Percentiles rank a stretch among this genome's conserved stretches.
Evolutionary conservation across 2,888 invertebrate genomes (phyloP).

Genomic region (Cheilosia variabilis): DNA sequence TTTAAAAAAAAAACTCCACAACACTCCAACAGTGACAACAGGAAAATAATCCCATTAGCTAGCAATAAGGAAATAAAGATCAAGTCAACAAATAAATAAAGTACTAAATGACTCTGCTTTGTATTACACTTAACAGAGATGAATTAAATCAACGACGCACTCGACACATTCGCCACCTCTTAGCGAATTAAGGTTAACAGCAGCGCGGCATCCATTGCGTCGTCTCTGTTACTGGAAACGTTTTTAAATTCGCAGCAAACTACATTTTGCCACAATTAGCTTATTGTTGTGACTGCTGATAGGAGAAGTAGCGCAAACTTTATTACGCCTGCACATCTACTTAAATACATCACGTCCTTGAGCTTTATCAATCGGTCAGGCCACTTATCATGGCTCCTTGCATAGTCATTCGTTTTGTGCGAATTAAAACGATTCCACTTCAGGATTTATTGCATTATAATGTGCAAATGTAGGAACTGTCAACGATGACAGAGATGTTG

Average conservation of each 20-base stretch:
- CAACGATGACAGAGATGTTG: constrained; percentile 34
- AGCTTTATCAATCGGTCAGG: constrained; percentile 11
- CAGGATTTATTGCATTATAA: neutral
- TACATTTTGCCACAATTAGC: constrained; percentile 46
- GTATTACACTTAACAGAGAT: constrained; percentile 46
- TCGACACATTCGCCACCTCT: constrained; percentile 65
- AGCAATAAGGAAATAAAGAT: constrained; percentile 9
- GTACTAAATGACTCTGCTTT: constrained; percentile 40
- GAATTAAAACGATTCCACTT: constrained; percentile 42
- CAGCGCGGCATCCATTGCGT: neutral
- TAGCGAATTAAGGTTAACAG: constrained; percentile 37
- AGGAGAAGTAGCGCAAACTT: neutral
- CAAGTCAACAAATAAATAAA: constrained; percentile 41
- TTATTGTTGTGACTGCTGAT: constrained; percentile 58
- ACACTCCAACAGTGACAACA: constrained; percentile 3
- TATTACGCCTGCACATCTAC: neutral
- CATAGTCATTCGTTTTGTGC: constrained; percentile 12
- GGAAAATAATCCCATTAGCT: constrained; percentile 7
- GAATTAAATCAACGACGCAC: constrained; percentile 69
- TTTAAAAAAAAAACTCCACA: too few species aligned
- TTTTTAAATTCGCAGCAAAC: constrained; percentile 39
- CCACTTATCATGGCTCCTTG: constrained; percentile 24
- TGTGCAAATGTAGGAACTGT: constrained; percentile 1
- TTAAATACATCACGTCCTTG: neutral
- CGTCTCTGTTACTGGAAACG: neutral